Base-by-base conservation (phyloP, 2,888 invertebrate genomes). In the Diogma glabrata region DNA sequence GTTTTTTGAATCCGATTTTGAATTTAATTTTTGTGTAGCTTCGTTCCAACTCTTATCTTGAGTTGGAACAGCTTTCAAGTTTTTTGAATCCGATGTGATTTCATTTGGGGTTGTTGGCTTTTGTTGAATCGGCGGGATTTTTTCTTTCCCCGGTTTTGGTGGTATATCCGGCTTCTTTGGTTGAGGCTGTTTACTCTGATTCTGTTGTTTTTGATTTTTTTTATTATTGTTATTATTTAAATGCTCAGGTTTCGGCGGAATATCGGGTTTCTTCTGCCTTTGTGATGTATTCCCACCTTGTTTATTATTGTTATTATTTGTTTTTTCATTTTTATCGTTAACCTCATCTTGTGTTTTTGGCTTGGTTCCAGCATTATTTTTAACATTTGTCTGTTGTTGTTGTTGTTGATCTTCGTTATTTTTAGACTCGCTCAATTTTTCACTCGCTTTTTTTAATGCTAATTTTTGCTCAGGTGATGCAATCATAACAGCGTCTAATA, bases 171-270 rank as follows among this genome's bases (percentile, higher is more conserved):
- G 48, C 33, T 48, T 48, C 24, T 30, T 48, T 20, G 19, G 14
- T 36, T 12, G 14, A 8, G n/a, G 36, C 16, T 4, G 4, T 36
- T 36, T 16, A 24, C 46, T 16, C 23, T 16, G 16, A 16, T 26
- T n/a, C 16, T 46, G 46, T 26, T 46, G 24, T 24, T 22, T 23
- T 12, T 10, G 5, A 16, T 46, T 46, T 16, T 46, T 22, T 24
- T 46, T 46, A 16, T 46, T 22, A 46, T 46, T 48, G 19, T 33
- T 30, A 48, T 17, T 30, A n/a, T 12, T 16, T 48, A 50, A 48
- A 48, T 47, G 28, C 2, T 48, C 48, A n/a, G 53, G 53, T 46
- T 50, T 50, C 12, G 51, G 50, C 45, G 53, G 48, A 17, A 50
- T 40, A 9, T 17, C 28, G n/a, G 53, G 50, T 48, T 50, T 51